phyloP scores from a whole-genome alignment of 2,888 invertebrate species.

The Andrena fulva region DNA sequence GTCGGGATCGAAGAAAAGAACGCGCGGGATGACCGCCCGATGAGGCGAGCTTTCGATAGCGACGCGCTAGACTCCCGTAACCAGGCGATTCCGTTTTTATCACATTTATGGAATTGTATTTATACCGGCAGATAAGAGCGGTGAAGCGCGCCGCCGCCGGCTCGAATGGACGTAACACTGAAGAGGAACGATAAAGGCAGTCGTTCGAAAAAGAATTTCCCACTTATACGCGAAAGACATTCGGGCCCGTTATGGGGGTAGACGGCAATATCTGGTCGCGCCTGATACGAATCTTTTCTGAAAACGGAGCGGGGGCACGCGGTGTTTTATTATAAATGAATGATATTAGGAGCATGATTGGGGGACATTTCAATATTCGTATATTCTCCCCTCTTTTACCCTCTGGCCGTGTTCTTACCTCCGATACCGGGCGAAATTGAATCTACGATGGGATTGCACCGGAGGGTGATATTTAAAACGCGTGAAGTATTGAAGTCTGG shows the following conservation, averaged over 20 bases:
- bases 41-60: background rate
- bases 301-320: background rate
- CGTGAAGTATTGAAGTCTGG: background rate
- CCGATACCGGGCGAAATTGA: background rate
- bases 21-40: background rate
- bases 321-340: background rate
- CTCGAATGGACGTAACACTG: slow-evolving; percentile 7
- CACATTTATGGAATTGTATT: slow-evolving; percentile 27
- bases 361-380: slow-evolving; percentile 1
- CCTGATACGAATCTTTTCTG: background rate
- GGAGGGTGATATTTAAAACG: background rate
- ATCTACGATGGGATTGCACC: background rate
- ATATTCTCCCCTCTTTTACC: background rate
- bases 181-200: slow-evolving; percentile 11
- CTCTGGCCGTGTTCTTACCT: background rate
- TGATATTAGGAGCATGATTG: background rate
- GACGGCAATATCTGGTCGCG: slow-evolving; percentile 18
- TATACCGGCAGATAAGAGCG: background rate
- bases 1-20: background rate
- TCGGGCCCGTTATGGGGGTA: background rate
- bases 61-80: background rate
- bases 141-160: background rate
- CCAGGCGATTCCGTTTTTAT: background rate
- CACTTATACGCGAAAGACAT: slow-evolving; percentile 16
- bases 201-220: slow-evolving; percentile 15